Evolutionary conservation across 2,113 vertebrate genomes (phyloP).

Genomic region (Calidris pugnax): DNA sequence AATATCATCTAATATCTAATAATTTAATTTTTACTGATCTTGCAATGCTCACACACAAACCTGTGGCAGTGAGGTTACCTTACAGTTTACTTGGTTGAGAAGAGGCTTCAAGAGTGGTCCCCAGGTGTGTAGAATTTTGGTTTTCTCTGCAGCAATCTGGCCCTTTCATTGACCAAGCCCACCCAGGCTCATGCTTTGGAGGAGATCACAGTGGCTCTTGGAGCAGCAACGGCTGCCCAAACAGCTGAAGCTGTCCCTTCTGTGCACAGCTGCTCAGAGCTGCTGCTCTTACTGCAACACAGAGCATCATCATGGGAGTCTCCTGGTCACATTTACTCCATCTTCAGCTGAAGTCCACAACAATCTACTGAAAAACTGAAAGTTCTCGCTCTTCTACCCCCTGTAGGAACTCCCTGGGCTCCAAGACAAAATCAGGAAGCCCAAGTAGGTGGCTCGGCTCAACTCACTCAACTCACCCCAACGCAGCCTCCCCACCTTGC

Average conservation of each 20-base stretch:
- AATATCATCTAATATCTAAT: not conserved
- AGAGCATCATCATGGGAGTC: not conserved
- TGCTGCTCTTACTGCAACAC: not conserved
- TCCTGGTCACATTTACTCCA: not conserved
- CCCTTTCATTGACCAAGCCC: not conserved
- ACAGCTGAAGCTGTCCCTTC: not conserved
- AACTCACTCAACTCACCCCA: no score
- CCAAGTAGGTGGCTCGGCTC: not conserved
- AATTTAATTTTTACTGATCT: not conserved
- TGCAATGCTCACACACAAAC: not conserved
- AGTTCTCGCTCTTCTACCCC: rapidly evolving
- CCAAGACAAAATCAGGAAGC: not conserved
- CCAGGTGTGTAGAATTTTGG: not conserved
- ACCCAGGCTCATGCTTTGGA: not conserved
- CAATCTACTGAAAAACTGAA: not conserved
- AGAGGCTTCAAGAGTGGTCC: not conserved
- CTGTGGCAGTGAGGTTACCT: rapidly evolving
- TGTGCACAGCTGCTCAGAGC: not conserved
- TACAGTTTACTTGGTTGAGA: not conserved
- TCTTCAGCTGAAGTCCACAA: not conserved
- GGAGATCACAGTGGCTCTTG: not conserved
- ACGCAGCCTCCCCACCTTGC: not conserved
- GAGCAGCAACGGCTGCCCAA: not conserved
- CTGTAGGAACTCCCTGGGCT: not conserved
- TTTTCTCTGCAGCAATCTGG: not conserved